Evolutionary conservation across 2,888 invertebrate species (phyloP), one percentile per base, ranked within the genome.

Genomic region (Leptopilina myrica): DNA sequence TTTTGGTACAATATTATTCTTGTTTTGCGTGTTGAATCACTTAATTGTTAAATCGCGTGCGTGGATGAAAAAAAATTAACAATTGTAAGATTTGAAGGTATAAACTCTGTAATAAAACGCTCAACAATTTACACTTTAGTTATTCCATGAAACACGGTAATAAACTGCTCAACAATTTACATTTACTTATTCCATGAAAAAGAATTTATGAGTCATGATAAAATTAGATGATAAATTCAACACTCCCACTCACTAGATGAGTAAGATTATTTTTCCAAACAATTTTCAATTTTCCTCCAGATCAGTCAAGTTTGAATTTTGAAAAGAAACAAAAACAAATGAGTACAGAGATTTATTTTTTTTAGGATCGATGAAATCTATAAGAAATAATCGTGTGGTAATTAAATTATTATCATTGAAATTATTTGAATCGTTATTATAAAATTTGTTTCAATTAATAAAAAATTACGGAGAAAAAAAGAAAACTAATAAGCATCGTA

Each of bases 151-250:
- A 15, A 62, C 12, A n/a, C 65, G 3, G 8, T 5, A 46, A 49
- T 69, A 20, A 69, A 69, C 15, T 20, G 11, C 46, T 69, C 11
- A 26, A 43, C 67, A 69, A 20, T 69, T 69, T 69, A 15, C 9
- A 62, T 20, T 15, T 62, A 62, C 15, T 62, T 53, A 26, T 69
- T 49, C 46, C 46, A 20, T 49, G 49, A 49, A 15, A 49, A 6
- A 15, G 9, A 26, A 69, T 49, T 14, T 69, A 26, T 69, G 53
- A 69, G 53, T 69, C 69, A 69, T 67, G 15, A 67, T 69, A 20
- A 49, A 69, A 69, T 69, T 69, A 26, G 69, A 69, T 26, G 69
- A 26, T 26, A 20, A 49, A 49, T 14, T 49, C 69, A 69, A 20
- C 14, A 26, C 53, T 49, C 69, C 15, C 49, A 43, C n/a, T n/a